Conservation (phyloP, 1,140 invertebrate species). For the Carposina sasakii region DNA sequence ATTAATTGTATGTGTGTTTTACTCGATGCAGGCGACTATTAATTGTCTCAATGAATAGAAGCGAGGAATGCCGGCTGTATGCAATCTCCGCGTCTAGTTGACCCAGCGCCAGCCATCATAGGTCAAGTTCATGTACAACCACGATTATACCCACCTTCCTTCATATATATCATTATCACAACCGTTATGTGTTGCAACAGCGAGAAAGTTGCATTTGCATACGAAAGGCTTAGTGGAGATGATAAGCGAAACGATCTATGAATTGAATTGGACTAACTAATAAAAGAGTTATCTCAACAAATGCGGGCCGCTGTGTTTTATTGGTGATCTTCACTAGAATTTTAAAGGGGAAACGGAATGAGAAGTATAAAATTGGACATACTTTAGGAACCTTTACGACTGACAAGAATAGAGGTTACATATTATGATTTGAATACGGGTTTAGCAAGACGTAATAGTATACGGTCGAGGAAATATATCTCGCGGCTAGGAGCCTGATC, state of each 20-base stretch:
- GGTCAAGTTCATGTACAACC: conserved; percentile 27
- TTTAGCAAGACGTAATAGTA: too few relatives aligned
- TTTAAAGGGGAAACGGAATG: too few relatives aligned
- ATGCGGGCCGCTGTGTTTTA: conserved; percentile 34
- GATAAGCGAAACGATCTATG: conserved; percentile 34
- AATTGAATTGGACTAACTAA: conserved; percentile 49
- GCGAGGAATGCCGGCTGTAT: conserved; percentile 13
- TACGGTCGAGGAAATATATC: conserved; percentile 12
- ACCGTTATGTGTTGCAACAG: conserved; percentile 29
- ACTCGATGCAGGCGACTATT: conserved; percentile 25
- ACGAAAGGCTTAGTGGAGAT: conserved; percentile 26
- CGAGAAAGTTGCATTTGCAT: conserved; percentile 24
- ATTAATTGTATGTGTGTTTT: too few relatives aligned
- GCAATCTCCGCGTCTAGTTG: conserved; percentile 19
- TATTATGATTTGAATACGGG: too few relatives aligned
- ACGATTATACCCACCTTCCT: too few relatives aligned
- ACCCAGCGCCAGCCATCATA: conserved; percentile 22
- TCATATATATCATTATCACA: too few relatives aligned
- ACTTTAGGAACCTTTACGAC: too few relatives aligned
- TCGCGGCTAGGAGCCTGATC: conserved; percentile 14
- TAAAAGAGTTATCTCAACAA: conserved; percentile 60
- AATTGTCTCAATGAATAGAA: conserved; percentile 22
- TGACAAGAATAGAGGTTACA: too few relatives aligned
- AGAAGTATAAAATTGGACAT: too few relatives aligned
- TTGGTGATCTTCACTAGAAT: conserved; percentile 38